Conservation (phyloP, 2,888 invertebrate species). For the Drepanosiphum platanoidis region DNA sequence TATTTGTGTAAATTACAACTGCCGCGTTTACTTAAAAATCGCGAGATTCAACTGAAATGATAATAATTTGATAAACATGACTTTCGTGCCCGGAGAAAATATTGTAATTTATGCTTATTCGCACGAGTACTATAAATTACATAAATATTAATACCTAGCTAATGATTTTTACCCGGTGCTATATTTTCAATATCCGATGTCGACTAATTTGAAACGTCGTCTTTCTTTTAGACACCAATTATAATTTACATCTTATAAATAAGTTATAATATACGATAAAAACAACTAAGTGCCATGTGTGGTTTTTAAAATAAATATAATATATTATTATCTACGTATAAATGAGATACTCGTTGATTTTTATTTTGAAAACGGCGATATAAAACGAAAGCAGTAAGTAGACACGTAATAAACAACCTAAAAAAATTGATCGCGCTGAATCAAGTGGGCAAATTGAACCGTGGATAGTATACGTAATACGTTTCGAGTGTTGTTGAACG, state of each 20-base stretch:
- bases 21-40: not conserved
- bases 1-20: not conserved
- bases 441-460: not conserved
- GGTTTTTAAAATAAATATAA: not conserved
- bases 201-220: too few species aligned
- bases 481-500: constrained; percentile 3
- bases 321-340: not conserved
- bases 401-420: not conserved
- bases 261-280: not conserved
- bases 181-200: too few species aligned
- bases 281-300: not conserved
- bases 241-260: too few species aligned
- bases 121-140: too few species aligned
- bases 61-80: constrained; percentile 13
- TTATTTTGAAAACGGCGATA: not conserved
- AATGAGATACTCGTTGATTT: not conserved
- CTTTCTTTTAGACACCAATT: too few species aligned
- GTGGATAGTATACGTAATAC: not conserved
- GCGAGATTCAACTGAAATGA: not conserved
- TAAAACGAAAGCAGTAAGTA: not conserved
- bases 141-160: too few species aligned
- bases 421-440: constrained; percentile 11
- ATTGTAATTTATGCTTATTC: not conserved
- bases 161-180: too few species aligned
- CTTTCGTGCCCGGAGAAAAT: not conserved